Evolutionary conservation across 2,888 invertebrate species (phyloP), one percentile per base, ranked within the genome.

Genomic region (Pollenia amentaria): DNA sequence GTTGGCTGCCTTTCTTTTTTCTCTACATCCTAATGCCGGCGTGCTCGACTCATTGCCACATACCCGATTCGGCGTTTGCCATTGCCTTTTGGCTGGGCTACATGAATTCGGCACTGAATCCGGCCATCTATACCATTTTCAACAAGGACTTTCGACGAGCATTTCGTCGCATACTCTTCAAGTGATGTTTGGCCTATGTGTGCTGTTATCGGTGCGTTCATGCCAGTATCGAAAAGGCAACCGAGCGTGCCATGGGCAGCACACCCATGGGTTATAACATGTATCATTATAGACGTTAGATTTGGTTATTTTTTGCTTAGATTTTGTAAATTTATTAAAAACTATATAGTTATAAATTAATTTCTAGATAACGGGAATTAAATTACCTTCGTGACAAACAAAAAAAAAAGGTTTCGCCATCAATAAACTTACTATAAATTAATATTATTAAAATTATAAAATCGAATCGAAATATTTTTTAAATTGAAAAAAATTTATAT

Each of bases 1-100:
- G 99, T 92, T 99, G 99, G 99, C 94, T 99, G 91, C 99, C 99
- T 0, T 99, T 99, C 94, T 99, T 99, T 95, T 96, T 97, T 92
- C 95, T 98, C 88, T 98, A 98, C 93, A 97, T 98, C 90, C 94
- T 98, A 78, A 96, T 97, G 92, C 97, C 98, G 10, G 95, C 97
- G 81, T 97, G 97, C 91, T 95, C 95, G 77, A 93, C 93, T 70
- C 90, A 92, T 65, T 96, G 97, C 93, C 94, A 95, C 67, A 97
- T 98, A 91, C 97, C 98, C 0, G 95, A 95, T 14, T 96, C 96
- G 90, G 97, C 97, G 62, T 99, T 98, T 92, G 97, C 97, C 81
- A 96, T 98, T 89, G 98, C 98, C 51, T 99, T 99, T 94, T 99
- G 99, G 99, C 94, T 99, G 89, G 99, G 99, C 57, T 99, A 99